phyloP scores from a whole-genome alignment of 2,113 vertebrate genomes.

The Corvus moneduloides region DNA sequence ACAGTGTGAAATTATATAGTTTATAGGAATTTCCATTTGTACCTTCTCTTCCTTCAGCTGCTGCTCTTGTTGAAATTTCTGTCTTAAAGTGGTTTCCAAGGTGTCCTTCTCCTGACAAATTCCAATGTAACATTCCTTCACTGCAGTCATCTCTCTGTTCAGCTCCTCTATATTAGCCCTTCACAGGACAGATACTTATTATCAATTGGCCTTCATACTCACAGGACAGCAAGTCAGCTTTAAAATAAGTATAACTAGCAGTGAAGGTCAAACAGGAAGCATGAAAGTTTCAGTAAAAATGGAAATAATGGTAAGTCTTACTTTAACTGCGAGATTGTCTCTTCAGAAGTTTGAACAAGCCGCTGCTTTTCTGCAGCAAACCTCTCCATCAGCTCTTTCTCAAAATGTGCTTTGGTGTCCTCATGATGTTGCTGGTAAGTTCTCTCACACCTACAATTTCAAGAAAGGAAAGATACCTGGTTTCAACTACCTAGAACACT shows the following conservation, averaged over 20 bases:
- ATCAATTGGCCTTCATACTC: not conserved
- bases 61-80: constrained; percentile 70
- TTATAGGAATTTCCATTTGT: not conserved
- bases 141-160: constrained; percentile 79
- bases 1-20: not conserved
- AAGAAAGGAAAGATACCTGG: not conserved
- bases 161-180: constrained; percentile 82
- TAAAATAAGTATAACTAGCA: not conserved
- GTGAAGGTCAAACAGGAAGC: not conserved
- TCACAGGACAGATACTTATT: not conserved
- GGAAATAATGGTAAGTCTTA: constrained; percentile 55
- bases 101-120: constrained; percentile 89
- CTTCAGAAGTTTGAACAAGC: constrained; percentile 78
- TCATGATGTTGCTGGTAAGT: constrained; percentile 89
- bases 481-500: not conserved
- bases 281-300: not conserved
- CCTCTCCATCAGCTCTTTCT: constrained; percentile 77
- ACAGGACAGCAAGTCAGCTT: not conserved
- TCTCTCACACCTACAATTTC: constrained; percentile 80
- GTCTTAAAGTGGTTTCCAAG: constrained; percentile 75
- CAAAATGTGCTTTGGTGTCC: constrained; percentile 84
- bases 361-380: constrained; percentile 75
- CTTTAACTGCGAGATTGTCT: constrained; percentile 76
- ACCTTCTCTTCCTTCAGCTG: constrained; percentile 79
- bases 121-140: constrained; percentile 91